Evolutionary conservation across 2,113 vertebrate genomes (phyloP).

Genomic region (Halichoerus grypus): DNA sequence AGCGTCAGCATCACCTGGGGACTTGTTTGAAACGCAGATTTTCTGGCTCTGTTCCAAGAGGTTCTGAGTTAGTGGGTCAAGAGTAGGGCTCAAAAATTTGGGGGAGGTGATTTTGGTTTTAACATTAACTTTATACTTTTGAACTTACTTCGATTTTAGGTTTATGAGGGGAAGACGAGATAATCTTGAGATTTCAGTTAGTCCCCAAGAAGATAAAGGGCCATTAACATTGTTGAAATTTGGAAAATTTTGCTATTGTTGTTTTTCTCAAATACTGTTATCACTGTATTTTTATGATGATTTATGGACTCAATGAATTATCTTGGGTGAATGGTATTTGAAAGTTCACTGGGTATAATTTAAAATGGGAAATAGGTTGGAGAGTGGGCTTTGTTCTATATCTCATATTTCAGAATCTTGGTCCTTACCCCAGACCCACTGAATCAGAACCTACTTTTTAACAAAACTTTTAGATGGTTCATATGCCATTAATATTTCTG

Average conservation of each 20-base stretch:
- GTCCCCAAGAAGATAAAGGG: not conserved
- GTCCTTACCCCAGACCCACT: not conserved
- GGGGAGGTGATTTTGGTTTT: not conserved
- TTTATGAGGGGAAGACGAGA: not conserved
- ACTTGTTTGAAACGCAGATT: not conserved
- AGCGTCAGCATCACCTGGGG: not conserved
- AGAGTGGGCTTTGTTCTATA: not conserved
- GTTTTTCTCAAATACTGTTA: not conserved
- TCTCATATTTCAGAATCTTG: not conserved
- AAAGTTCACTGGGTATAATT: slow-evolving; percentile 5
- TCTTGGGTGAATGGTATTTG: not conserved
- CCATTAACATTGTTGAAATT: not conserved
- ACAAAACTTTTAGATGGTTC: not conserved
- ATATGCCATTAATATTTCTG: not conserved
- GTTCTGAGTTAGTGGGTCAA: not conserved
- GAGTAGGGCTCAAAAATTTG: not conserved
- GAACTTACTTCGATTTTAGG: not conserved
- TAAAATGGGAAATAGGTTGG: not conserved
- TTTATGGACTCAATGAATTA: not conserved
- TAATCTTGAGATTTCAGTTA: not conserved
- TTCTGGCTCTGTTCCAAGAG: not conserved
- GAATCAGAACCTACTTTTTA: slow-evolving; percentile 7
- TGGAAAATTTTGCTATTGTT: not conserved
- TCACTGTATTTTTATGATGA: not conserved
- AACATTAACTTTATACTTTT: not conserved